Evolutionary conservation across 2,797 vertebrate genomes (phyloP), one percentile per base, ranked within the genome.

Genomic region (Chanos chanos): DNA sequence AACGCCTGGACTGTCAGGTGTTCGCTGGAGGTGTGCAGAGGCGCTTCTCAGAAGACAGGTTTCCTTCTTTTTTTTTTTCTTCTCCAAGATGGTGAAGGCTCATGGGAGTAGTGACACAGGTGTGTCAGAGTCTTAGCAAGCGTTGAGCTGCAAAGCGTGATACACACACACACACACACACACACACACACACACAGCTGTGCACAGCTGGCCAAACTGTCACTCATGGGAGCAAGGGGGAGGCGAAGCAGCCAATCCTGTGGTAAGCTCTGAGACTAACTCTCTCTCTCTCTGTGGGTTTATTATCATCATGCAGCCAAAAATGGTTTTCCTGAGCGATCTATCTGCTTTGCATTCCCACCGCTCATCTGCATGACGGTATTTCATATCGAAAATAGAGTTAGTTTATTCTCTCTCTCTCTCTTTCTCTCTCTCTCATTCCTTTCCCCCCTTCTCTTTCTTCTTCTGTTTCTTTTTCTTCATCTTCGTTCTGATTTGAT

Each of bases 401-500:
- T 24, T 47, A 41, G 74, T 80, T 82, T 83, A 81, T 85, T 83
- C 80, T 80, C 79, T 71, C 61, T 56, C 68, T 72, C 72, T 13
- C 27, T 58, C 21, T 41, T 48, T 18, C 28, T 39, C 72, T 13
- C 27, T 58, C 21, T 41, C 48, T 18, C 28, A 39, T n/a, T n/a
- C n/a, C n/a, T n/a, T n/a, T n/a, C n/a, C n/a, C n/a, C n/a, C n/a
- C n/a, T n/a, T n/a, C n/a, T n/a, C n/a, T n/a, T n/a, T n/a, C n/a
- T n/a, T n/a, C n/a, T n/a, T n/a, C n/a, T n/a, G n/a, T n/a, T n/a
- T n/a, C n/a, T n/a, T n/a, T n/a, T n/a, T n/a, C n/a, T n/a, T n/a
- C n/a, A n/a, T n/a, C n/a, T n/a, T n/a, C n/a, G n/a, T 43, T 37
- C 36, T 54, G 75, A 84, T 81, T 85, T 79, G 71, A 83, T 82